Conservation (phyloP, 1,140 invertebrate species). For the Zaprionus tsacasi region DNA sequence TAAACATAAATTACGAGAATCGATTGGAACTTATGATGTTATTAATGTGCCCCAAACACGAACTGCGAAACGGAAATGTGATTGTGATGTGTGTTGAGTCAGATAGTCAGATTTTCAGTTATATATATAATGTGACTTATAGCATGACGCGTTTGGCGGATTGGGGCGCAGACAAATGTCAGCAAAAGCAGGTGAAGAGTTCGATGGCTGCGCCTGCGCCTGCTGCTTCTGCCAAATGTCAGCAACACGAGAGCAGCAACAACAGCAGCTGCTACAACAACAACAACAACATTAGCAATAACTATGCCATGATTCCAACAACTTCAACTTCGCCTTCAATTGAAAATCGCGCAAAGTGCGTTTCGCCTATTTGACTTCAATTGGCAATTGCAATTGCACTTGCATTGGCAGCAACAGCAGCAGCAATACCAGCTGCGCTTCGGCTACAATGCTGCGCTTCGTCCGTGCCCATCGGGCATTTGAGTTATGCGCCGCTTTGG, state of each 20-base stretch:
- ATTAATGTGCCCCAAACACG: conserved; percentile 60
- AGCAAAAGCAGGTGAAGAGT: conserved; percentile 48
- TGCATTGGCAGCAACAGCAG: background rate
- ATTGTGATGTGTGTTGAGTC: conserved; percentile 26
- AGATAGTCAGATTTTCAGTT: background rate
- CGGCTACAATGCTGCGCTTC: background rate
- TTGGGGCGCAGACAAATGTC: conserved; percentile 31
- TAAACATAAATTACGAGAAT: conserved; percentile 55
- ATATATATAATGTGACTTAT: background rate
- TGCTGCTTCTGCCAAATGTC: conserved; percentile 60
- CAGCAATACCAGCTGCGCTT: background rate
- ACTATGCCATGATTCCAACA: conserved; percentile 26
- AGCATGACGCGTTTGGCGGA: background rate
- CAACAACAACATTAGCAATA: conserved; percentile 61
- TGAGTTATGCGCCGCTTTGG: conserved; percentile 65
- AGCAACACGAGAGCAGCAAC: conserved; percentile 12
- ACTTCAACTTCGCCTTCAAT: conserved; percentile 14
- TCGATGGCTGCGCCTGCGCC: conserved; percentile 27
- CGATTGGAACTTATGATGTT: conserved; percentile 23
- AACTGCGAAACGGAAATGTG: conserved; percentile 52
- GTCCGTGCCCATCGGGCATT: conserved; percentile 46
- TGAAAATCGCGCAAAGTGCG: conserved; percentile 42
- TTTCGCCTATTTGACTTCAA: conserved; percentile 44
- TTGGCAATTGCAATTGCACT: conserved; percentile 15
- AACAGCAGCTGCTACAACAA: conserved; percentile 23